Evolutionary conservation across 1,140 invertebrate species (phyloP), one percentile per base, ranked within the genome.

Genomic region (Acyrthosiphon pisum): DNA sequence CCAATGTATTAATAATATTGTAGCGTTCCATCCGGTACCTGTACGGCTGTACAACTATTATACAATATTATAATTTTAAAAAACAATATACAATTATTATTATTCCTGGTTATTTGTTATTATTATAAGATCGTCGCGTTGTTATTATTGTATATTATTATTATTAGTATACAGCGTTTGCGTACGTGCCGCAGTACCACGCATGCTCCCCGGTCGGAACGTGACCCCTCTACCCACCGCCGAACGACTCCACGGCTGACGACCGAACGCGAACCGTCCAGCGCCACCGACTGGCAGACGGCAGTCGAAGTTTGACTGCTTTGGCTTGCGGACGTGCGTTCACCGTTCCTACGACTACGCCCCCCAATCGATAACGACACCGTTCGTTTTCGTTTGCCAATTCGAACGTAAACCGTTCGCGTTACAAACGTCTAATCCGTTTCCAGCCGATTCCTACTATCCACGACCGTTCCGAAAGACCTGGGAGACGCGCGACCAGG

Each of bases 231-330:
- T 30, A 76, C 30, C 30, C 60, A 6, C n/a, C 30, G 50, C 14
- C 30, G 30, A 18, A n/a, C 60, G n/a, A n/a, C 60, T 6, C 3
- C 11, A 30, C 60, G 0, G 60, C 14, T 14, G 60, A n/a, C 60
- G 60, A 76, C 4, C 60, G 60, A 92, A 84, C 91, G 76, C 91
- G 91, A 92, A 23, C 22, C 91, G 76, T 48, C 90, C 68, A 37
- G 68, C 22, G 37, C 22, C 89, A 30, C 89, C 41, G 35, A 76
- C 60, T 23, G 81, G 37, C 81, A 93, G 91, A 86, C 91, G 91
- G 37, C 81, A 93, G 91, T 93, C 91, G 91, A 93, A 93, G 91
- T 93, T 93, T 84, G 91, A 93, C 91, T 93, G 91, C 91, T 93
- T 93, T 93, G 91, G 48, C 91, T 93, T 86, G n/a, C 26, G 81